Evolutionary conservation across 1,140 invertebrate genomes (phyloP).

Genomic region (Teleogryllus occipitalis): DNA sequence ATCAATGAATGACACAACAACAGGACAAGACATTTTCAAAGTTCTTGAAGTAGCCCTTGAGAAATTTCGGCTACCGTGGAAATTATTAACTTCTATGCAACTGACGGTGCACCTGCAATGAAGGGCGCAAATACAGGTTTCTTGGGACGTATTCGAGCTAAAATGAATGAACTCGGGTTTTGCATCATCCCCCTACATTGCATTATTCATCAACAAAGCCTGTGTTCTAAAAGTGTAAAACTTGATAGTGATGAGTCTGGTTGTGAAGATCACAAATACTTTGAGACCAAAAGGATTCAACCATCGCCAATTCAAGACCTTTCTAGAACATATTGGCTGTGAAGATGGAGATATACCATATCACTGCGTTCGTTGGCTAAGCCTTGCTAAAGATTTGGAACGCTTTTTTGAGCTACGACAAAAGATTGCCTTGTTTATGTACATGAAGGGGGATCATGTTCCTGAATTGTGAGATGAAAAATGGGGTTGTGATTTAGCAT

Average conservation of each 20-base stretch:
- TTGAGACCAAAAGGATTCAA: neutral
- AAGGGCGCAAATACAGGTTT: neutral
- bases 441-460: neutral
- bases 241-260: neutral
- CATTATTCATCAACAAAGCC: neutral
- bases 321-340: neutral
- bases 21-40: neutral
- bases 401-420: neutral
- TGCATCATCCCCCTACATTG: neutral
- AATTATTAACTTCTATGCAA: neutral
- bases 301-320: neutral
- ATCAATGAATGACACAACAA: neutral
- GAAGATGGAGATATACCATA: neutral
- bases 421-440: neutral
- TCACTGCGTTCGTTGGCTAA: neutral
- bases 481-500: neutral
- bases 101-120: neutral
- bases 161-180: neutral
- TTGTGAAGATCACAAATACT: neutral
- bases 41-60: neutral
- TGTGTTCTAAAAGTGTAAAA: neutral
- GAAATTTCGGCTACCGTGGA: neutral
- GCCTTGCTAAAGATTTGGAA: neutral
- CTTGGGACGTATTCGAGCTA: neutral
- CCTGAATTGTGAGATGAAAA: neutral